Evolutionary conservation across 1,140 invertebrate species (phyloP).

Genomic region (Mactra quadrangularis): DNA sequence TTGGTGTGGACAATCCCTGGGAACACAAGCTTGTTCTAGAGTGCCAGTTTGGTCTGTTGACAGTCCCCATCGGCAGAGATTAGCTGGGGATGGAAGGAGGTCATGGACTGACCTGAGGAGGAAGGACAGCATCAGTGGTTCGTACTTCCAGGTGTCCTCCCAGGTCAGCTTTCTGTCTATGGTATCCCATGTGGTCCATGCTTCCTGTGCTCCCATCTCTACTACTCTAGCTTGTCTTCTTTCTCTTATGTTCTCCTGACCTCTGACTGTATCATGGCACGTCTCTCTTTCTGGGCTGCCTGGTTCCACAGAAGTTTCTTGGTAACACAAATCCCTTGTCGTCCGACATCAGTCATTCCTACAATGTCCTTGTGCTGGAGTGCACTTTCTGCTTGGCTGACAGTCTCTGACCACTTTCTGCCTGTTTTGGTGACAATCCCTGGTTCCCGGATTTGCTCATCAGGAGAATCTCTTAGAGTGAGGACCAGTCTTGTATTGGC

Average conservation of each 20-base stretch:
- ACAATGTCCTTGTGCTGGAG: conserved; percentile 50
- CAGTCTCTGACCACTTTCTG: background rate
- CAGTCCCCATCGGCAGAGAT: no score
- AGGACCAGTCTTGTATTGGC: background rate
- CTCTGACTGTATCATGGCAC: conserved; percentile 32
- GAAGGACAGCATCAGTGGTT: no score
- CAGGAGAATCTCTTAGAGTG: conserved; percentile 6
- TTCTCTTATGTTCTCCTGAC: conserved; percentile 21
- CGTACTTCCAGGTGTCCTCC: no score
- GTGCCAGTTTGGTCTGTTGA: no score
- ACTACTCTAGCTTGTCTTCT: background rate
- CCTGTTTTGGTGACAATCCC: conserved; percentile 5
- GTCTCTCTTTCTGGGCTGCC: conserved; percentile 50
- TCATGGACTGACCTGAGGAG: no score
- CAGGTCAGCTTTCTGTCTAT: no score
- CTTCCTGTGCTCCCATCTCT: no score
- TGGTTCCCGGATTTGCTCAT: background rate
- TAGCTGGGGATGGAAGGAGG: no score
- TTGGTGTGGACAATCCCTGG: no score
- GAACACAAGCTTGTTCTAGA: no score
- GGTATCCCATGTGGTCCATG: no score
- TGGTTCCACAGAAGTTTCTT: conserved; percentile 29
- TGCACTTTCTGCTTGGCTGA: conserved; percentile 34
- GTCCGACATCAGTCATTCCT: conserved; percentile 42
- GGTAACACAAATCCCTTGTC: conserved; percentile 43